These are phyloP conservation scores for Mythimna albipuncta DNA, from an alignment of 2,888 invertebrate species.

Conservation along the genomic window DNA sequence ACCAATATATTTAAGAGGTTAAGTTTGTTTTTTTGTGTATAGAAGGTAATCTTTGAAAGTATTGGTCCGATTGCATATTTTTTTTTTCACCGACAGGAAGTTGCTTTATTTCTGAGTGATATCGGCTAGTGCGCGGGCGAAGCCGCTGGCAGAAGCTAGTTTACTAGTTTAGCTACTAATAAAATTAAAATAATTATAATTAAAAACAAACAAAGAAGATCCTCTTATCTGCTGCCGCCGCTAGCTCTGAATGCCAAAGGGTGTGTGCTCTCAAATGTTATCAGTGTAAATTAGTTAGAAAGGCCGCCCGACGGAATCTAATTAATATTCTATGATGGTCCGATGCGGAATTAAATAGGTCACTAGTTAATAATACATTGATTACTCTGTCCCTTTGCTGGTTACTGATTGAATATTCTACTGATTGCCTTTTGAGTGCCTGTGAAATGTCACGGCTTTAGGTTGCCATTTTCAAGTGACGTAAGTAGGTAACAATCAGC, in stretches of 20 bases:
- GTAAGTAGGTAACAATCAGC: no score
- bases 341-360: constrained; percentile 48
- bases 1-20: no score
- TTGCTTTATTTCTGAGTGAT: no score
- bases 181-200: background rate
- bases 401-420: constrained; percentile 33
- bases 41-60: no score
- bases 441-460: background rate
- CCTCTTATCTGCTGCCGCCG: background rate
- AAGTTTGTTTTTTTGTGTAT: no score
- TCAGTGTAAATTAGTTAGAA: constrained; percentile 41
- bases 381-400: constrained; percentile 14
- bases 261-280: constrained; percentile 32
- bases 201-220: background rate
- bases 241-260: constrained; percentile 14
- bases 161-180: no score
- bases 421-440: constrained; percentile 26
- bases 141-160: no score
- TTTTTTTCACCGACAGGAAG: no score
- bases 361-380: constrained; percentile 50
- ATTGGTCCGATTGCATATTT: no score
- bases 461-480: no score
- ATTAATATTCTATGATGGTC: constrained; percentile 55
- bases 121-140: no score
- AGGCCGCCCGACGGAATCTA: constrained; percentile 27